phyloP scores from a whole-genome alignment of 1,140 invertebrate genomes.

The Steinernema khuongi region DNA sequence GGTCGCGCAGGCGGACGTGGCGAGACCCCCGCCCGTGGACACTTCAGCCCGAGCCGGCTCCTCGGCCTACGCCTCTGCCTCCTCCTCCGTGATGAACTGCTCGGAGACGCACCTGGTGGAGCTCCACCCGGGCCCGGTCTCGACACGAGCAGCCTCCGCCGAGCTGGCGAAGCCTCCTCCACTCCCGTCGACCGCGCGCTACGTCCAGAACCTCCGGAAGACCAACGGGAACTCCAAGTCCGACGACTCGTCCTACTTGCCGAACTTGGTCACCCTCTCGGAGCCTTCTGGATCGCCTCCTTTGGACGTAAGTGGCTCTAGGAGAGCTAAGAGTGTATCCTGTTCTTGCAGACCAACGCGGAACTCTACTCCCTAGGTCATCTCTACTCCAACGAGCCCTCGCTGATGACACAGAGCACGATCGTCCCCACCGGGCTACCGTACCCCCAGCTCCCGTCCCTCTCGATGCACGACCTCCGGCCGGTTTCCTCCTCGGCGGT shows the following conservation, averaged over 20 bases:
- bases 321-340: neutral
- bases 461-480: neutral
- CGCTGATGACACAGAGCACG: neutral
- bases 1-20: neutral
- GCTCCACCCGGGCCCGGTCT: neutral
- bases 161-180: conserved; percentile 1
- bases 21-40: neutral
- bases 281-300: neutral
- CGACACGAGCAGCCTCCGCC: neutral
- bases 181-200: neutral
- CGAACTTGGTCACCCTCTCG: neutral
- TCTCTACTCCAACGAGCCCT: neutral
- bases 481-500: neutral
- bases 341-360: neutral
- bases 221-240: neutral
- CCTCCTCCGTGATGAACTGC: neutral
- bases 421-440: neutral
- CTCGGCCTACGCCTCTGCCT: neutral
- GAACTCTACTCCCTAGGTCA: neutral
- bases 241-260: neutral
- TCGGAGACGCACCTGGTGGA: neutral
- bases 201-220: neutral
- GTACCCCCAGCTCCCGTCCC: neutral
- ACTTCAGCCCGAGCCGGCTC: neutral
- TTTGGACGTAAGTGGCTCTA: neutral